Evolutionary conservation across 1,140 invertebrate genomes (phyloP).

Genomic region (Solenopsis invicta): DNA sequence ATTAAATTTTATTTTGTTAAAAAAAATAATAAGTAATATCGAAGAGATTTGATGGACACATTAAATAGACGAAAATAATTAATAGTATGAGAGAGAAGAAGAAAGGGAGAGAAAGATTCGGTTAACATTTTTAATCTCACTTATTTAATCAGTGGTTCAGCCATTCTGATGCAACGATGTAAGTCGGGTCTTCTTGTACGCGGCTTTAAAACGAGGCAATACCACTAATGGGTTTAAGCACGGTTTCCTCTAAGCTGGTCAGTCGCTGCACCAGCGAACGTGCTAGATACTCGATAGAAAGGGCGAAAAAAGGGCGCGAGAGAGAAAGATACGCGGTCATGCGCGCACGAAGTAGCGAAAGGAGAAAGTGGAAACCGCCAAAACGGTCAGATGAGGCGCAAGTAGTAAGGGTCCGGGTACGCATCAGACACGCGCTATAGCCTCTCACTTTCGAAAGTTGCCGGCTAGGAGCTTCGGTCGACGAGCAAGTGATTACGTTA

Average conservation of each 20-base stretch:
- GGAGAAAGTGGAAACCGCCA: constrained; percentile 57
- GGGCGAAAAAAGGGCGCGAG: not conserved
- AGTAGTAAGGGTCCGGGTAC: constrained; percentile 60
- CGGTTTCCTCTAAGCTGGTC: constrained; percentile 54
- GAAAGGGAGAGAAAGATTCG: not conserved
- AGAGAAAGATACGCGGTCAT: not conserved
- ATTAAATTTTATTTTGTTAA: constrained; percentile 17
- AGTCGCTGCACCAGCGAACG: constrained; percentile 1
- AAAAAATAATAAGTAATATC: not conserved
- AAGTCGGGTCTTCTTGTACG: constrained; percentile 5
- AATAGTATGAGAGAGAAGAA: not conserved
- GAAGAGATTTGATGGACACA: not conserved
- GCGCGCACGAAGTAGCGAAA: not conserved
- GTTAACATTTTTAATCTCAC: constrained; percentile 39
- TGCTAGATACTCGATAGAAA: constrained; percentile 16
- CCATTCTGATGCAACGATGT: constrained; percentile 25
- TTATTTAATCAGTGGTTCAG: constrained; percentile 48
- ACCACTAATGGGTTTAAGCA: constrained; percentile 62
- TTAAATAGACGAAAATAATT: not conserved
- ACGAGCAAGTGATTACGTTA: constrained; percentile 82
- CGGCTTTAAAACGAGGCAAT: constrained; percentile 56
- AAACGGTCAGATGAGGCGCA: constrained; percentile 62
- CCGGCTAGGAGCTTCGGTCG: constrained; percentile 69
- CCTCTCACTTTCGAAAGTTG: constrained; percentile 80
- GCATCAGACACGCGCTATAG: constrained; percentile 79